Evolutionary conservation across 2,888 invertebrate species (phyloP).

Genomic region (Drosophila mulleri): DNA sequence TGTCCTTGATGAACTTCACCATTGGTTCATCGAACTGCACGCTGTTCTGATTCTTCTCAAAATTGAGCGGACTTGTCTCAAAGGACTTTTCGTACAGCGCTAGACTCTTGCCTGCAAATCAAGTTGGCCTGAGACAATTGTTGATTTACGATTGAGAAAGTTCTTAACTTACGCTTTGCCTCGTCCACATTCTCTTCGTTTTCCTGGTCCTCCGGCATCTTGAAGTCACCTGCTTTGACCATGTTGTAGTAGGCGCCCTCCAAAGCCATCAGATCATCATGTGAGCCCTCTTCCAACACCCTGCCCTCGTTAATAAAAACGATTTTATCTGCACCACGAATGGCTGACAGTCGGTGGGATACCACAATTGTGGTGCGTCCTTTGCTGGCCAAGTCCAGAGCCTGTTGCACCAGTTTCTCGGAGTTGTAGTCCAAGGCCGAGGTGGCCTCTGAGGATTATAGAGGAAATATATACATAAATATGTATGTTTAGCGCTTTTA

Average conservation of each 20-base stretch:
- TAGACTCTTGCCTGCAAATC: slow-evolving; percentile 74
- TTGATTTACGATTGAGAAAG: neutral
- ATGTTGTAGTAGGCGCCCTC: slow-evolving; percentile 89
- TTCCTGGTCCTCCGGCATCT: slow-evolving; percentile 68
- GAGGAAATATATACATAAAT: no score
- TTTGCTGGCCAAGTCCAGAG: slow-evolving; percentile 90
- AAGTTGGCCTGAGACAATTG: neutral
- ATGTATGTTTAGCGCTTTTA: no score
- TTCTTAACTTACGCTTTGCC: slow-evolving; percentile 67
- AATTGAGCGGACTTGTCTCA: slow-evolving; percentile 82
- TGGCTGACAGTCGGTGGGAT: slow-evolving; percentile 90
- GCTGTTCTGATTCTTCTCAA: slow-evolving; percentile 83
- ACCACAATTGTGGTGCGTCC: slow-evolving; percentile 92
- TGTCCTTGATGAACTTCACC: slow-evolving; percentile 55
- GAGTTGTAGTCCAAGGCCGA: slow-evolving; percentile 93
- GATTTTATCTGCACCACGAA: slow-evolving; percentile 89
- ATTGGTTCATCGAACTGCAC: slow-evolving; percentile 77
- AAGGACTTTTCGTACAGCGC: slow-evolving; percentile 83
- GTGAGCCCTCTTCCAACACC: slow-evolving; percentile 91
- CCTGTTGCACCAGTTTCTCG: slow-evolving; percentile 92
- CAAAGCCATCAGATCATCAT: slow-evolving; percentile 88
- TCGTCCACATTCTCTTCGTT: slow-evolving; percentile 71
- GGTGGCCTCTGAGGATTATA: slow-evolving; percentile 87
- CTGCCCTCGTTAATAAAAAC: slow-evolving; percentile 90
- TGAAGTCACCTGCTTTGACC: slow-evolving; percentile 86